Percentiles rank a stretch among this genome's conserved stretches.
phyloP scores from a whole-genome alignment of 2,888 invertebrate genomes.

The Yponomeuta evonymella region DNA sequence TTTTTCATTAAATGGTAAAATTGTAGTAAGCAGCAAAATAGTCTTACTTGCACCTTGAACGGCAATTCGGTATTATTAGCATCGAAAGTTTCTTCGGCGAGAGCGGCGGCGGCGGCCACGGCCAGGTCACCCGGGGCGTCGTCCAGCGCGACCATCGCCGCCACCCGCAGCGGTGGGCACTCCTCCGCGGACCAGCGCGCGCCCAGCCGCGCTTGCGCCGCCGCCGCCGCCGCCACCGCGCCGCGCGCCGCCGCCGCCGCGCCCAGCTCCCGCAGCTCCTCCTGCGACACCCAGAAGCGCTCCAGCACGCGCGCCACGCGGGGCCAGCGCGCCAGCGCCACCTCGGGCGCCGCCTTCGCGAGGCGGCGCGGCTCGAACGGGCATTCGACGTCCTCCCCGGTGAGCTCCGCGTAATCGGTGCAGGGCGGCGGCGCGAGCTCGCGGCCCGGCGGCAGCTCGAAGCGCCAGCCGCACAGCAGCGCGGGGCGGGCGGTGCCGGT shows the following conservation, averaged over 20 bases:
- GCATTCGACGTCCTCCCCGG: slow-evolving; percentile 27
- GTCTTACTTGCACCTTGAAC: no score
- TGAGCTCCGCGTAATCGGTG: not conserved
- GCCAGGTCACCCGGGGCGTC: slow-evolving; percentile 17
- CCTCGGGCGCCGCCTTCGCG: slow-evolving; percentile 47
- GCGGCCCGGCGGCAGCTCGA: slow-evolving; percentile 44
- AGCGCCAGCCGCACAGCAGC: slow-evolving; percentile 28
- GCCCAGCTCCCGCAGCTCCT: slow-evolving; percentile 37
- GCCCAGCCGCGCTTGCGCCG: slow-evolving; percentile 25
- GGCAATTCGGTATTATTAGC: no score
- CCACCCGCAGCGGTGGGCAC: slow-evolving; percentile 35
- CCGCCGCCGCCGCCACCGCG: slow-evolving; percentile 28
- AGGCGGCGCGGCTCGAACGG: slow-evolving; percentile 56
- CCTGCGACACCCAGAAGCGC: slow-evolving; percentile 33
- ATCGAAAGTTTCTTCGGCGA: no score
- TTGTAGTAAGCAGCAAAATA: no score
- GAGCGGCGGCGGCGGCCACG: slow-evolving; percentile 26
- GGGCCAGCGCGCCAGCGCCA: slow-evolving; percentile 39
- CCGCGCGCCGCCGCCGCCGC: slow-evolving; percentile 31
- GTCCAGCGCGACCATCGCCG: slow-evolving; percentile 49
- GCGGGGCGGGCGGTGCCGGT: slow-evolving; percentile 43
- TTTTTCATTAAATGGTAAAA: no score
- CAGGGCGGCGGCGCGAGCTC: slow-evolving; percentile 20
- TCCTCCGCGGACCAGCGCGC: slow-evolving; percentile 35
- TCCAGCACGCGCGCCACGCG: slow-evolving; percentile 43